Base-by-base conservation (phyloP, 2,797 vertebrate genomes). In the Epinephelus awoara region DNA sequence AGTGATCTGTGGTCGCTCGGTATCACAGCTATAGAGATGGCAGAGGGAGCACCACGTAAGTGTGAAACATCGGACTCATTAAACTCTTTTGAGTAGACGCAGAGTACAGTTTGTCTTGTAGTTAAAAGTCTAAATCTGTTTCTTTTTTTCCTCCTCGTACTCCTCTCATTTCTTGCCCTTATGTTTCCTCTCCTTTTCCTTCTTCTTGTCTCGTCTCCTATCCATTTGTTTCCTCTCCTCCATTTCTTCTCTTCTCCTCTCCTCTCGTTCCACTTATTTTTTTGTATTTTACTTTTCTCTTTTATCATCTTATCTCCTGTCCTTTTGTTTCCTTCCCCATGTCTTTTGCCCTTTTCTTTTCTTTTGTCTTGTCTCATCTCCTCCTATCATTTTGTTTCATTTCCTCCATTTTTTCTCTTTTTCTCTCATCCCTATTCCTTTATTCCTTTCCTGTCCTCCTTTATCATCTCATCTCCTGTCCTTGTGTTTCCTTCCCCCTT, bases 11-110 rank as follows among this genome's bases (percentile, higher is more conserved):
- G 98, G 98, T 99, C 98, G 42, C 92, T 98, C 89, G 98, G 98
- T 70, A 99, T 99, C 94, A 99, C 98, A 0, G 98, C 98, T 23
- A 97, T 99, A 0, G 98, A 99, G 93, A 99, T 99, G 98, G 98
- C 98, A 3, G 98, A 99, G 94, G 98, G 98, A 59, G 97, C 98
- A 56, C 98, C 98, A 80, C 98, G 98, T 99, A 96, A 98, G 97
- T 97, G 68, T 80, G 91, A 58, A 58, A 15, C 63, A 13, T 55
- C 55, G 4, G 19, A 63, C 67, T 44, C 19, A 51, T 57, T n/a
- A 14, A 52, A 25, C 57, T 34, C 1, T 23, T 5, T 25, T n/a
- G 49, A 62, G 71, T 15, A 19, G 73, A 79, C 57, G 5, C 54
- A 19, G 19, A 46, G 56, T 13, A 58, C 79, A 77, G 34, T 84